These are phyloP conservation scores for Serilophus lunatus DNA, from an alignment of 2,113 vertebrate species.

Conservation along the genomic window DNA sequence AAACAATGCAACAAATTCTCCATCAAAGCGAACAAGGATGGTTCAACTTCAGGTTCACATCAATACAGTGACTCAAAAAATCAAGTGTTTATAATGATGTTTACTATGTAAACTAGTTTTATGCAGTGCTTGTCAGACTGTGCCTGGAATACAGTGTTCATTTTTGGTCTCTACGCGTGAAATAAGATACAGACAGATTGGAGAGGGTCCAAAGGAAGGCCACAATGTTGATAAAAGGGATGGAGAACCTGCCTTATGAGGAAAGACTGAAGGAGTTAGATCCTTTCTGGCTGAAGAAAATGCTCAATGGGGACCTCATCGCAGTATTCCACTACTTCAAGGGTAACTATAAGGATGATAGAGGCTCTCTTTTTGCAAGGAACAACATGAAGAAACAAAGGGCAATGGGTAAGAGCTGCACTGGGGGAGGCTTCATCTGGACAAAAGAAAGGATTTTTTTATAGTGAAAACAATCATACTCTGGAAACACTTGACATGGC, in stretches of 20 bases:
- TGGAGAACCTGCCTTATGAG: background rate
- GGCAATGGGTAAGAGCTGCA: background rate
- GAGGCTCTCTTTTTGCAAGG: background rate
- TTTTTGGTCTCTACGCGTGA: background rate
- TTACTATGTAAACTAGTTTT: background rate
- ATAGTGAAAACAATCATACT: background rate
- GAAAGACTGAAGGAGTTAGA: background rate
- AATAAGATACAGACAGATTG: background rate
- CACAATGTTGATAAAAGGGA: background rate
- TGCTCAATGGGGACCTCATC: background rate
- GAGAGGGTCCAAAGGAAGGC: background rate
- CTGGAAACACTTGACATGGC: fast-evolving
- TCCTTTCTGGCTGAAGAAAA: background rate
- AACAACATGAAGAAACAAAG: background rate
- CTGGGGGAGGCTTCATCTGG: background rate
- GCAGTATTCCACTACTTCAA: background rate
- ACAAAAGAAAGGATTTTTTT: background rate
- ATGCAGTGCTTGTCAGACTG: background rate
- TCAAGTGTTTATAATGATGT: background rate
- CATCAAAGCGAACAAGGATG: background rate
- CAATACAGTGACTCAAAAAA: background rate
- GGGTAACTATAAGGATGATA: background rate
- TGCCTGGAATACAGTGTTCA: background rate
- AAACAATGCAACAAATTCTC: background rate
- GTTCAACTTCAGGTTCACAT: background rate